phyloP scores from a whole-genome alignment of 2,113 vertebrate genomes.

The Dicrurus megarhynchus region DNA sequence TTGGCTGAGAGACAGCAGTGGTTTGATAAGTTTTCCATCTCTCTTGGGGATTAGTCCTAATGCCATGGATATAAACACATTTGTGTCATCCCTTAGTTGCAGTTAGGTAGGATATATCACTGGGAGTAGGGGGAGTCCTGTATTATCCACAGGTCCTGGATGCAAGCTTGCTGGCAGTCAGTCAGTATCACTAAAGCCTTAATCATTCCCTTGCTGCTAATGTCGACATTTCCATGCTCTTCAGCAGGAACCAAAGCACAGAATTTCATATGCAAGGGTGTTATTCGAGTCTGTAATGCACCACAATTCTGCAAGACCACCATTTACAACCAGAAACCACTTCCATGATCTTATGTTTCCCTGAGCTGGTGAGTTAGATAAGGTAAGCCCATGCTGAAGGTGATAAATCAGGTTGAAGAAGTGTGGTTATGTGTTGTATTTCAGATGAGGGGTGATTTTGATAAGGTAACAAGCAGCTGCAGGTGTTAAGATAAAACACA shows the following conservation, averaged over 20 bases:
- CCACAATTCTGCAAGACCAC: background rate
- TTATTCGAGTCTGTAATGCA: accelerated
- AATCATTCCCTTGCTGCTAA: background rate
- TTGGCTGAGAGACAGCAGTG: background rate
- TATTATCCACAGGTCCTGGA: background rate
- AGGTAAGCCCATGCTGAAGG: background rate
- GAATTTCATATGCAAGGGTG: background rate
- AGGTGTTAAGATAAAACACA: background rate
- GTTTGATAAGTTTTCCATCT: background rate
- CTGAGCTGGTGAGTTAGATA: background rate
- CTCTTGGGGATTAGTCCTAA: background rate
- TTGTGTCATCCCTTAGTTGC: background rate
- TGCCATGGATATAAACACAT: background rate
- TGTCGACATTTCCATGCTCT: background rate
- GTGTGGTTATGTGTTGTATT: background rate
- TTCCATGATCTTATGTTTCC: background rate
- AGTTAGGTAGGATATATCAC: background rate
- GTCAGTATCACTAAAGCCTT: background rate
- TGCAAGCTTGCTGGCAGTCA: background rate
- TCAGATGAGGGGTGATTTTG: background rate
- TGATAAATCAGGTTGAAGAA: background rate
- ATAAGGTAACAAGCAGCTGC: background rate
- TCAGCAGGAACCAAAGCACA: background rate
- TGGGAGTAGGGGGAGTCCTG: background rate
- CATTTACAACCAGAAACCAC: background rate